Evolutionary conservation across 2,113 vertebrate species (phyloP).

Genomic region (Syrrhaptes paradoxus): DNA sequence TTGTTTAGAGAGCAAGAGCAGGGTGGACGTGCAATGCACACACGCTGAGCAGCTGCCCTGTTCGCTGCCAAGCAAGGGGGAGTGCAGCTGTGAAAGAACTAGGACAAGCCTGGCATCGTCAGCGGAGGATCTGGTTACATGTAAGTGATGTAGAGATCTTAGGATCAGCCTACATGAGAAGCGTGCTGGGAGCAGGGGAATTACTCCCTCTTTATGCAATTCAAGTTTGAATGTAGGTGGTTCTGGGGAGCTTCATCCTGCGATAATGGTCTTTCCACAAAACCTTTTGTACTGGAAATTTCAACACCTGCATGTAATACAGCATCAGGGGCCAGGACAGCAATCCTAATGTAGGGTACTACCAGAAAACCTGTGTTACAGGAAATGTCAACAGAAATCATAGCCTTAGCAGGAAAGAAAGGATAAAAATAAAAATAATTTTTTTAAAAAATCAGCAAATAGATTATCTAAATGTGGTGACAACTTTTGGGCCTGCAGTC

Average conservation of each 20-base stretch:
- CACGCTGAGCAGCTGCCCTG: background rate
- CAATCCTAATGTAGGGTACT: no score
- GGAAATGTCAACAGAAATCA: background rate
- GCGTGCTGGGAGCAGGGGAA: background rate
- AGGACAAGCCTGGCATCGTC: background rate
- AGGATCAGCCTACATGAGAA: background rate
- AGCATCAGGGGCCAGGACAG: accelerated
- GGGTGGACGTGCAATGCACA: accelerated
- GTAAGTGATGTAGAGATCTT: background rate
- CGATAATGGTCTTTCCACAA: background rate
- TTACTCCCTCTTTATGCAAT: background rate
- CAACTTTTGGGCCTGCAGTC: background rate
- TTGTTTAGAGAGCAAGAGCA: background rate
- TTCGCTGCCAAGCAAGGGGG: background rate
- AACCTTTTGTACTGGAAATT: background rate
- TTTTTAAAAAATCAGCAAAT: background rate
- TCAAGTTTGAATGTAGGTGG: background rate
- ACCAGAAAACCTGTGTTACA: background rate
- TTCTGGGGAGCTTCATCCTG: background rate
- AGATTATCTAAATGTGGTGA: background rate
- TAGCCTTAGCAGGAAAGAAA: background rate
- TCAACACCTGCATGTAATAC: background rate
- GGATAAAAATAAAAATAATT: accelerated
- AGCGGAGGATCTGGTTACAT: background rate
- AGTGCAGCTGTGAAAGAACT: background rate